phyloP scores from a whole-genome alignment of 2,113 vertebrate species.

The Nesoenas mayeri region DNA sequence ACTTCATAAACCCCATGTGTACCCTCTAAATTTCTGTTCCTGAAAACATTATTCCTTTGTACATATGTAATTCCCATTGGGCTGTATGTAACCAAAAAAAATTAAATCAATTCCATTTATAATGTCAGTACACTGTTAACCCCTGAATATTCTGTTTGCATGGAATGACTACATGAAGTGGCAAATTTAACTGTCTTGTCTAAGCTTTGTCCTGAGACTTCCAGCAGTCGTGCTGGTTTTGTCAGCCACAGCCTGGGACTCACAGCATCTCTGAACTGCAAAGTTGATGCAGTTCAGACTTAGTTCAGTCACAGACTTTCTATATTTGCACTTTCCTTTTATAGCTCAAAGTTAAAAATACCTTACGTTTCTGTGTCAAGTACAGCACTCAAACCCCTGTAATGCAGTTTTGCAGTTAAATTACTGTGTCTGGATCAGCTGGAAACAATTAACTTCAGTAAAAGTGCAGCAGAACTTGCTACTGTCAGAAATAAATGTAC shows the following conservation, averaged over 20 bases:
- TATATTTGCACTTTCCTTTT: constrained; percentile 51
- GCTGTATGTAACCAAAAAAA: neutral
- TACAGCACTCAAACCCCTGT: neutral
- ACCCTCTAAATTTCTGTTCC: neutral
- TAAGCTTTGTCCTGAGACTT: neutral
- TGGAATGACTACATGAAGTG: neutral
- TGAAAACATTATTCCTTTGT: neutral
- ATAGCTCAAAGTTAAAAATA: constrained; percentile 59
- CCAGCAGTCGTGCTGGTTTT: neutral
- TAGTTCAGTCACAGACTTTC: constrained; percentile 21
- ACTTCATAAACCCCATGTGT: neutral
- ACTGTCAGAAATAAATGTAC: neutral
- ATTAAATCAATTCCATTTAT: neutral
- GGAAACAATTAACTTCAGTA: neutral
- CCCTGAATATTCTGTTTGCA: neutral
- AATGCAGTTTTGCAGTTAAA: constrained; percentile 25
- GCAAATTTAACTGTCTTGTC: neutral
- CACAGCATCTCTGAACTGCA: neutral
- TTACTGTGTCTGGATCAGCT: neutral
- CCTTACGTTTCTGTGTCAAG: constrained; percentile 23
- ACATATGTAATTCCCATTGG: neutral
- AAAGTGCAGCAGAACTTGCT: neutral
- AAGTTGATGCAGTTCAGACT: neutral
- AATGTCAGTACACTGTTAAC: neutral
- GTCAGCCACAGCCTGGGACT: neutral